Evolutionary conservation across 1,140 invertebrate genomes (phyloP), one percentile per base, ranked within the genome.

Genomic region (Drosophila pruinosa): DNA sequence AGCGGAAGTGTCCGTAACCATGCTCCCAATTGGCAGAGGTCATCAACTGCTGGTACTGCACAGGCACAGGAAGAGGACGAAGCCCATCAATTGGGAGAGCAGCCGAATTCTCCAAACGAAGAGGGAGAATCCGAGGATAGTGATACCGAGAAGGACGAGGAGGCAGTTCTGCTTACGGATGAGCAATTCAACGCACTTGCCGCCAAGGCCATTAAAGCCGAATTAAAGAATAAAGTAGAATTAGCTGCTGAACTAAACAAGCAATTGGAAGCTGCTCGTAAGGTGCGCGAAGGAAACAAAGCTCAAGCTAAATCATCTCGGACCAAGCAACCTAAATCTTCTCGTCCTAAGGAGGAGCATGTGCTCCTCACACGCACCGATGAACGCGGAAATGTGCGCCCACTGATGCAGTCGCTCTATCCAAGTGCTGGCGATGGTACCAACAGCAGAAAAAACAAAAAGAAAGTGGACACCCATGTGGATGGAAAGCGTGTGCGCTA

Each of bases 201-300:
- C 15, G 97, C 97, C 8, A 97, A 96, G 92, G 94, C 98, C 63
- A 92, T 98, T 0, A 98, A 97, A 92, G 97, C 97, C 24, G 97
- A 98, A 93, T 94, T 98, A 67, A 94, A 97, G 92, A 97, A 97
- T 34, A 95, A 98, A 91, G 91, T 90, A 53, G 93, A 94, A 70
- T 83, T 96, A 53, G 95, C 95, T 2, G 78, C 90, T 24, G 93
- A 96, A 82, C 91, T 98, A 4, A 97, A 97, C 92, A 59, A 82
- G 4, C 94, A 97, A 91, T 91, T 98, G 36, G 94, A 96, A 67
- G 92, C 91, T 19, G 96, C 96, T 0, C 93, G 94, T 77, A 83
- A 91, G 59, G 75, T 75, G 8, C 71, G 67, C 75, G 15, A 17
- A 45, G 26, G 72, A 45, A 12, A 50, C 12, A 24, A 41, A 24